These are phyloP conservation scores for Corydoras maculifer DNA, from an alignment of 2,113 vertebrate species.

Conservation along the genomic window DNA sequence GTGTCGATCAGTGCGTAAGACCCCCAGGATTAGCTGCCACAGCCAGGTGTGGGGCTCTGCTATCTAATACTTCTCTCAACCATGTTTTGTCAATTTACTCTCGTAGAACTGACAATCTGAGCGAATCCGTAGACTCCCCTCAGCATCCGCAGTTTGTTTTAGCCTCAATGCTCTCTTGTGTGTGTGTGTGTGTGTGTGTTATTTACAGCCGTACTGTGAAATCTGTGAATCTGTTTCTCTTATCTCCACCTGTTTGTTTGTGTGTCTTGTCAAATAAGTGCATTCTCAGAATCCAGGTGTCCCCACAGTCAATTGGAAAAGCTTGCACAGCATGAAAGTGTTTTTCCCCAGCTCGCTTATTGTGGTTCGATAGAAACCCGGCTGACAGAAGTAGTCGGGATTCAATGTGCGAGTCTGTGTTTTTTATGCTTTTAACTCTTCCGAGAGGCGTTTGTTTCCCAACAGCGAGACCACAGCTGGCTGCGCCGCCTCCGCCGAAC, in stretches of 20 bases:
- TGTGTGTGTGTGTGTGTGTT: background rate
- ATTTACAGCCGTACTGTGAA: conserved; percentile 21
- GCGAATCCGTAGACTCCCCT: conserved; percentile 9
- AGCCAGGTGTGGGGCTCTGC: conserved; percentile 30
- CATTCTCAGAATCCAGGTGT: conserved; percentile 30
- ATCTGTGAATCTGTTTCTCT: conserved; percentile 25
- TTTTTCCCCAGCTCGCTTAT: conserved; percentile 33
- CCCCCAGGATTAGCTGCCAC: conserved; percentile 25
- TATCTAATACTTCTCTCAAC: conserved; percentile 19
- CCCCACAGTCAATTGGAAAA: conserved; percentile 30
- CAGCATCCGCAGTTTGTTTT: conserved; percentile 34
- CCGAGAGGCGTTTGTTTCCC: conserved; percentile 13
- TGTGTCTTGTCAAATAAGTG: conserved; percentile 33
- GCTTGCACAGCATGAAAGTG: conserved; percentile 1
- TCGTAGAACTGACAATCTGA: conserved; percentile 29
- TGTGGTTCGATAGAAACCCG: conserved; percentile 29
- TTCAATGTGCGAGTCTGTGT: conserved; percentile 5
- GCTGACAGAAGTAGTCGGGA: conserved; percentile 27
- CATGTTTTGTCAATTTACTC: conserved; percentile 33
- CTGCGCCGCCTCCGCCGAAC: background rate
- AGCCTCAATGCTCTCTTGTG: background rate
- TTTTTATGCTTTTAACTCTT: conserved; percentile 5
- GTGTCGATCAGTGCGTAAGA: conserved; percentile 30
- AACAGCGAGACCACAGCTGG: background rate
- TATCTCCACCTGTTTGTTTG: conserved; percentile 27